Conservation (phyloP, 2,113 vertebrate genomes). For the Clarias macrocephalus region DNA sequence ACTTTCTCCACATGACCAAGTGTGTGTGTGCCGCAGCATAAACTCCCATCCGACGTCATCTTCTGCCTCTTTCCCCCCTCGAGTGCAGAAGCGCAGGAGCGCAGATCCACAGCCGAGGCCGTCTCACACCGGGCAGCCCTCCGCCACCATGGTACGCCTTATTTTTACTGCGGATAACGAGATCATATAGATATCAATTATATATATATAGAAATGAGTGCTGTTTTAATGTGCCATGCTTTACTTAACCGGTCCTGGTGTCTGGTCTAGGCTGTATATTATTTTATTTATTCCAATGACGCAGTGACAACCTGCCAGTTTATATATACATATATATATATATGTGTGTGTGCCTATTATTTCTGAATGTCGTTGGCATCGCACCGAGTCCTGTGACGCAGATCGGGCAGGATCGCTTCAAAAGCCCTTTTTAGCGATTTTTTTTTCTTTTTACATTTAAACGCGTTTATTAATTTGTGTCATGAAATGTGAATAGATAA, state of each 20-base stretch:
- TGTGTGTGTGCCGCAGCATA: slow-evolving; percentile 52
- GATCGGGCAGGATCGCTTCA: neutral
- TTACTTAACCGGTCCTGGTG: neutral
- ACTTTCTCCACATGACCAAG: slow-evolving; percentile 57
- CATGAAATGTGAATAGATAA: neutral
- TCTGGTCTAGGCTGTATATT: slow-evolving; percentile 7
- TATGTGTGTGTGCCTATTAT: no score
- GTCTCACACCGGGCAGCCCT: slow-evolving; percentile 46
- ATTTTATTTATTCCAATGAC: slow-evolving; percentile 44
- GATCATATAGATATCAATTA: neutral
- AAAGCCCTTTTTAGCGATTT: neutral
- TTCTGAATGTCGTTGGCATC: neutral
- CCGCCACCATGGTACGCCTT: slow-evolving; percentile 58
- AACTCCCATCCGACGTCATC: slow-evolving; percentile 55
- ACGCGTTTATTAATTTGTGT: neutral
- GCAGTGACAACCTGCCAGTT: slow-evolving; percentile 36
- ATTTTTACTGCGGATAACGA: neutral
- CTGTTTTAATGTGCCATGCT: neutral
- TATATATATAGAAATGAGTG: neutral
- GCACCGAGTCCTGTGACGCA: slow-evolving; percentile 17
- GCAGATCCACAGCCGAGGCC: slow-evolving; percentile 45
- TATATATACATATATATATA: no score
- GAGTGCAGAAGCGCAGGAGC: slow-evolving; percentile 50
- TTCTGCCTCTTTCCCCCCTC: slow-evolving; percentile 51
- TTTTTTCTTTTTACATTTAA: neutral